These are phyloP conservation scores for Latrodectus hesperus DNA, from an alignment of 2,888 invertebrate genomes.

Conservation along the genomic window DNA sequence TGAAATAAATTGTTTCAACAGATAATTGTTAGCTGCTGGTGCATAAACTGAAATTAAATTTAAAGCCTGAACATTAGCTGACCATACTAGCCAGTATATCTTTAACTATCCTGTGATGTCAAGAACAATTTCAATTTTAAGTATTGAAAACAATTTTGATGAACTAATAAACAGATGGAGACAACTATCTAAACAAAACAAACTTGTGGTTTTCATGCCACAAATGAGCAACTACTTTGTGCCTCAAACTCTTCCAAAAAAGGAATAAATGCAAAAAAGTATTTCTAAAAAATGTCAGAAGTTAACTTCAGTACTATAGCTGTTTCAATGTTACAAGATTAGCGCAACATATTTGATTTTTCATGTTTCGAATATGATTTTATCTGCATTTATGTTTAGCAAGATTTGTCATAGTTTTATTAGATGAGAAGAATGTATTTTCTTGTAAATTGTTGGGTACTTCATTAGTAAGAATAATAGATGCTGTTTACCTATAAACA, in stretches of 20 bases:
- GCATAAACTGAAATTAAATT: too few species aligned
- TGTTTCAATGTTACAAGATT: constrained; percentile 52
- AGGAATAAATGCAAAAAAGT: constrained; percentile 13
- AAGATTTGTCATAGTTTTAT: constrained; percentile 46
- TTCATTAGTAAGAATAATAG: constrained; percentile 57
- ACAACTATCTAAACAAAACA: constrained; percentile 50
- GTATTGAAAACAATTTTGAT: too few species aligned
- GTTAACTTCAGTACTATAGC: constrained; percentile 15
- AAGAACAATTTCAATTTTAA: too few species aligned
- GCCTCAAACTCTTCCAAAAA: constrained; percentile 55
- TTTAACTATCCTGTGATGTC: too few species aligned
- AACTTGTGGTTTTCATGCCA: constrained; percentile 32
- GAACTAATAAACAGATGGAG: too few species aligned
- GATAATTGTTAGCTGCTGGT: too few species aligned
- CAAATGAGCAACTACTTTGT: constrained; percentile 60
- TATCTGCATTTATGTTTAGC: constrained; percentile 68
- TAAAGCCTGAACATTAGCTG: too few species aligned
- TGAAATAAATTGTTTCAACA: too few species aligned
- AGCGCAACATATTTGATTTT: constrained; percentile 52
- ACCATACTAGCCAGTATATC: too few species aligned
- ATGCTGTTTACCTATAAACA: constrained; percentile 32
- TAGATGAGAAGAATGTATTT: constrained; percentile 68
- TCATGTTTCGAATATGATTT: constrained; percentile 55
- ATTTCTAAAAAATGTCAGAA: constrained; percentile 36
- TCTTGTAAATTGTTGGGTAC: constrained; percentile 63